phyloP scores from a whole-genome alignment of 2,797 vertebrate species.

The Sebastes kiyomatsui region DNA sequence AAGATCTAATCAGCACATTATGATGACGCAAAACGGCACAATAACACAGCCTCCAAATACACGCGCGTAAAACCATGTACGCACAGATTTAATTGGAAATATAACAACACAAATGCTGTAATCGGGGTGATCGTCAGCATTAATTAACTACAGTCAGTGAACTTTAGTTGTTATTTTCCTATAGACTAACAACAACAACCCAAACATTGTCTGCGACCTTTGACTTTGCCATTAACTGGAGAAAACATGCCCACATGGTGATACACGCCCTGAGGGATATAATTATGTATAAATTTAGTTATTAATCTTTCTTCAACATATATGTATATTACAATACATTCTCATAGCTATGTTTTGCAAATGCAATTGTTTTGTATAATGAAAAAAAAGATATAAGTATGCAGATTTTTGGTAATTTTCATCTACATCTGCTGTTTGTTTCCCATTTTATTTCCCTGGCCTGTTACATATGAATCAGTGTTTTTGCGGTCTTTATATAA shows the following conservation, averaged over 20 bases:
- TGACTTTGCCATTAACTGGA: neutral
- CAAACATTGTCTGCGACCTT: neutral
- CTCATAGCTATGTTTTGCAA: neutral
- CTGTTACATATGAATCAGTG: neutral
- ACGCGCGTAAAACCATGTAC: neutral
- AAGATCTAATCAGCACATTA: slow-evolving; percentile 59
- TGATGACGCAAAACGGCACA: slow-evolving; percentile 74
- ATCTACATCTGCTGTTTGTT: neutral
- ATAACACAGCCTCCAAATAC: slow-evolving; percentile 48
- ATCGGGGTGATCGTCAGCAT: too few relatives aligned
- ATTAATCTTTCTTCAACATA: too few relatives aligned
- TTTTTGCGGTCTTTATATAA: neutral
- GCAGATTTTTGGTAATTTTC: neutral
- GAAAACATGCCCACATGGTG: neutral
- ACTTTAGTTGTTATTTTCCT: neutral
- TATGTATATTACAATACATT: neutral
- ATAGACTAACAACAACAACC: neutral
- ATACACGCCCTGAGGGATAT: neutral
- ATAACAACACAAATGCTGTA: neutral
- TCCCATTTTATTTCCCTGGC: neutral
- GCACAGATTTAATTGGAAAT: neutral
- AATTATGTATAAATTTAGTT: neutral
- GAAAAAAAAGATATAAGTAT: neutral
- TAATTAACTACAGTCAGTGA: too few relatives aligned
- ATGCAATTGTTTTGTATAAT: neutral